These are phyloP conservation scores for Zaprionus obscuricornis DNA, from an alignment of 2,888 invertebrate species.

Conservation along the genomic window DNA sequence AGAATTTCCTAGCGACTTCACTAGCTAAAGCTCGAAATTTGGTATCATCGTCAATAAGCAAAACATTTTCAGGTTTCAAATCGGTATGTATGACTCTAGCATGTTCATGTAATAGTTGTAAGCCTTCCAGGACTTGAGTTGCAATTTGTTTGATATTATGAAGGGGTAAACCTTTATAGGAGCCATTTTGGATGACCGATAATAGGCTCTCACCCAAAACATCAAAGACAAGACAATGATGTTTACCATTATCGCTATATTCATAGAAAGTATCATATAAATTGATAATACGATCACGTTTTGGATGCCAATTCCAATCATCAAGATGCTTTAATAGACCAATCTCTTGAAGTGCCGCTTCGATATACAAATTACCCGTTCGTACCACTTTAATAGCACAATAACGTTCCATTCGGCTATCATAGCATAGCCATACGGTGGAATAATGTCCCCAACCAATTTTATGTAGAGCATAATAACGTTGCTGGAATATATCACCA, in stretches of 20 bases:
- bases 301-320: constrained; percentile 95
- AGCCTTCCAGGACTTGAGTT: constrained; percentile 96
- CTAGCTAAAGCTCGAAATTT: constrained; percentile 94
- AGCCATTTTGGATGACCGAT: constrained; percentile 98
- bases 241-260: constrained; percentile 97
- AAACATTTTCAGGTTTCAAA: constrained; percentile 97
- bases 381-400: constrained; percentile 99
- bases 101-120: constrained; percentile 97
- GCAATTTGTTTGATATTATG: constrained; percentile 97
- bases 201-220: constrained; percentile 98
- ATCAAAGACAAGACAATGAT: constrained; percentile 99
- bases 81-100: constrained; percentile 98
- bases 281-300: constrained; percentile 97
- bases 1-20: constrained; percentile 95
- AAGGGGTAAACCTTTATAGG: constrained; percentile 97
- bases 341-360: constrained; percentile 99
- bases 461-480: constrained; percentile 87
- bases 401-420: constrained; percentile 94
- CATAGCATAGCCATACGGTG: constrained; percentile 99
- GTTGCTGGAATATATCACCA: constrained; percentile 91
- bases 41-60: constrained; percentile 94
- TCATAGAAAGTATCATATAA: constrained; percentile 98
- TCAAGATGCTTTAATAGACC: constrained; percentile 96
- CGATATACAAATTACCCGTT: constrained; percentile 98
- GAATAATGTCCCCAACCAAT: constrained; percentile 98